A percentile compares a stretch with the other conserved stretches of the same genome.
phyloP scores from a whole-genome alignment of 2,888 invertebrate species.

The Cactoblastis cactorum region DNA sequence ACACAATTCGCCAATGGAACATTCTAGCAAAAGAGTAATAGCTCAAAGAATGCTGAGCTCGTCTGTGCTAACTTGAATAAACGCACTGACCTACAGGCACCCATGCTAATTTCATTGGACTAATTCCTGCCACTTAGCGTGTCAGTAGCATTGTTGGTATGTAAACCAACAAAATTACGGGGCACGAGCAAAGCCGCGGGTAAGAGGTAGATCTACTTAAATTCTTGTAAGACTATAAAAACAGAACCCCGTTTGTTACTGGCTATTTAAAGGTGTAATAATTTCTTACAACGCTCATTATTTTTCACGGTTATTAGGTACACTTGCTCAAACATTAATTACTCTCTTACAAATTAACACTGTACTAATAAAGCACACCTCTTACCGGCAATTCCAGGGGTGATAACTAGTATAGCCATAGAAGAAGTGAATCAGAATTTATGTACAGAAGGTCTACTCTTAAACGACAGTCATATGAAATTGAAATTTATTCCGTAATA shows the following conservation, averaged over 20 bases:
- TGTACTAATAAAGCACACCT: constrained; percentile 5
- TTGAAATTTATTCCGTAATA: too few relatives aligned
- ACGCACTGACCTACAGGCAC: constrained; percentile 4
- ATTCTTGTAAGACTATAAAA: background rate
- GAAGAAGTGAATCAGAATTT: too few relatives aligned
- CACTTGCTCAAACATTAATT: constrained; percentile 2
- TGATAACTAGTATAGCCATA: background rate
- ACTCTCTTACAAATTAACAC: background rate
- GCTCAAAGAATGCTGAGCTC: background rate
- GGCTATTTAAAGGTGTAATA: background rate
- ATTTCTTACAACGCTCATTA: background rate
- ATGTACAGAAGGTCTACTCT: too few relatives aligned
- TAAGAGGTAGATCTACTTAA: too few relatives aligned
- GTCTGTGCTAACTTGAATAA: constrained; percentile 7
- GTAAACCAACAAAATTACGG: too few relatives aligned
- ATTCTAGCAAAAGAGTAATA: background rate
- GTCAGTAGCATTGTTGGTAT: background rate
- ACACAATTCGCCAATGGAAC: background rate
- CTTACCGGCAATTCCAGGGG: background rate
- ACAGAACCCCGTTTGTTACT: background rate
- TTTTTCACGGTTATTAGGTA: background rate
- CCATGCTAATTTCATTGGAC: constrained; percentile 8
- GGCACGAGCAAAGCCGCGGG: too few relatives aligned
- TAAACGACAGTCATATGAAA: too few relatives aligned
- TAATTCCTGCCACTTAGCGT: constrained; percentile 7